These are phyloP conservation scores for Sinocyclocheilus rhinocerous DNA, from an alignment of 2,113 vertebrate species.

Conservation along the genomic window DNA sequence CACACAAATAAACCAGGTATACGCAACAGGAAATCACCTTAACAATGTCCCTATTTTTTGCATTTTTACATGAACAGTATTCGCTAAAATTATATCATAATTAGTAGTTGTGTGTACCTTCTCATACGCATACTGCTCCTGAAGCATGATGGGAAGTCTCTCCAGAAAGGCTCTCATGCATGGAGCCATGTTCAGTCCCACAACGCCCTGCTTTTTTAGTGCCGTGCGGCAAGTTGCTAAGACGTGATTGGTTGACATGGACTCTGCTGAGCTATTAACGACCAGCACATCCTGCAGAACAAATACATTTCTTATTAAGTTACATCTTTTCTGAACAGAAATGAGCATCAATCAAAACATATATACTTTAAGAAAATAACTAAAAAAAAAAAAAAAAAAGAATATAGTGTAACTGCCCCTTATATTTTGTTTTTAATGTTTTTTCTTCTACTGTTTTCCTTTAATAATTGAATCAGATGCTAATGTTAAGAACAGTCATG, in stretches of 20 bases:
- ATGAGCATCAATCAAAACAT: too few relatives aligned
- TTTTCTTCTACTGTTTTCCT: too few relatives aligned
- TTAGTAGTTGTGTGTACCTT: conserved; percentile 78
- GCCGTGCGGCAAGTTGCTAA: conserved; percentile 91
- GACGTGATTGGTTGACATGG: conserved; percentile 87
- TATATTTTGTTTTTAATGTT: too few relatives aligned
- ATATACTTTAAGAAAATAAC: too few relatives aligned
- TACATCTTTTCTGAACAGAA: neutral
- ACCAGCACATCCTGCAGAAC: conserved; percentile 89
- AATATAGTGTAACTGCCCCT: too few relatives aligned
- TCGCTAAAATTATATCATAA: neutral
- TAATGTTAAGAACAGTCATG: too few relatives aligned
- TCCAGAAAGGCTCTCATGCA: conserved; percentile 97
- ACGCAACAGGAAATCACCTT: too few relatives aligned
- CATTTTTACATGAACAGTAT: neutral
- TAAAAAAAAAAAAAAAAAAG: too few relatives aligned
- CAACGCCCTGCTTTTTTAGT: conserved; percentile 91
- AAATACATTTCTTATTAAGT: neutral
- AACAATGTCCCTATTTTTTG: neutral
- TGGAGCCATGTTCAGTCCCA: conserved; percentile 91
- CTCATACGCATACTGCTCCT: conserved; percentile 95
- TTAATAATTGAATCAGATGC: too few relatives aligned
- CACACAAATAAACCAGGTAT: neutral
- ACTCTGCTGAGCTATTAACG: conserved; percentile 90
- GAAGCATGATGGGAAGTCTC: conserved; percentile 92